Conservation (phyloP, 2,113 vertebrate genomes). For the Pseudorhombus dupliciocellatus region DNA sequence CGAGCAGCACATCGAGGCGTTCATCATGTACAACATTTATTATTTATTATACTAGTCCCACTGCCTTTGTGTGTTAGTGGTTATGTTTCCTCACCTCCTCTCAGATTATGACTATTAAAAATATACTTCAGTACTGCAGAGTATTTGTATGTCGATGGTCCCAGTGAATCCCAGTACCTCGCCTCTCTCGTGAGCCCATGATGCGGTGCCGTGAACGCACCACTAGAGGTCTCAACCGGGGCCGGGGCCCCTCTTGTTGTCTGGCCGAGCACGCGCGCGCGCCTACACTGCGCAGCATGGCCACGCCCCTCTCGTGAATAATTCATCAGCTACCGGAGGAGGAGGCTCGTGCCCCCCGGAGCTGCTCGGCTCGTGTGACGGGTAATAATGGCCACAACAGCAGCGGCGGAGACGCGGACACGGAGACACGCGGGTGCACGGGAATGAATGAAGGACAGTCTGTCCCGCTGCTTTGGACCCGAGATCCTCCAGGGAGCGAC, state of each 20-base stretch:
- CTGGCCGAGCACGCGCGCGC: not conserved
- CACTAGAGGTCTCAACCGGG: conserved; percentile 38
- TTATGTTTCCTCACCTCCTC: no score
- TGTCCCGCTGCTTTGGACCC: conserved; percentile 15
- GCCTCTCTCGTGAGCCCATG: no score
- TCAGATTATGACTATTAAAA: no score
- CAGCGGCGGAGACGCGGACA: not conserved
- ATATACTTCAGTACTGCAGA: no score
- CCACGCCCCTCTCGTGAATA: conserved; percentile 71
- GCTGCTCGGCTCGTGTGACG: conserved; percentile 44
- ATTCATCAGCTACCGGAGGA: conserved; percentile 59
- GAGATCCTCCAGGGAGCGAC: conserved; percentile 39
- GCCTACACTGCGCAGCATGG: not conserved
- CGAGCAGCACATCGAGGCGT: no score
- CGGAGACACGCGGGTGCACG: not conserved
- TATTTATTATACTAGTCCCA: no score
- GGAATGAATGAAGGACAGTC: conserved; percentile 42
- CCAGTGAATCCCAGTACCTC: no score
- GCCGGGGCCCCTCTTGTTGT: conserved; percentile 7
- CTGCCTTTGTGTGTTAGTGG: no score
- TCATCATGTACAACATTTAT: no score
- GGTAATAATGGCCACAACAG: conserved; percentile 3
- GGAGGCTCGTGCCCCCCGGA: conserved; percentile 57
- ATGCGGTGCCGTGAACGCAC: no score
- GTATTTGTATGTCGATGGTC: no score